Evolutionary conservation across 2,888 invertebrate species (phyloP).

Genomic region (Drosophila nr. perissopoda): DNA sequence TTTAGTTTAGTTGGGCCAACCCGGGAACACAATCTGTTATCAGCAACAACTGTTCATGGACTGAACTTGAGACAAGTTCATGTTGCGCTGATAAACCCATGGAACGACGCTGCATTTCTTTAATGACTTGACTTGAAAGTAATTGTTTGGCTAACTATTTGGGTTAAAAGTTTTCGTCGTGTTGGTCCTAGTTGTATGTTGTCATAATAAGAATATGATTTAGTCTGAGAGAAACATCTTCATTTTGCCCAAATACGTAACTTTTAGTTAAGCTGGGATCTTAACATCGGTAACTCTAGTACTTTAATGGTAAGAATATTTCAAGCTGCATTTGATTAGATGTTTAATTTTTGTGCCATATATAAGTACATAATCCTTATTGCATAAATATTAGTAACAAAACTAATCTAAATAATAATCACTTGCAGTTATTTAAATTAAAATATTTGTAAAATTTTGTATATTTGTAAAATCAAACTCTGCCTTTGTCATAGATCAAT

Average conservation of each 20-base stretch:
- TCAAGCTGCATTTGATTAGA: background rate
- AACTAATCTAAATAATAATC: background rate
- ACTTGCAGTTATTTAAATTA: background rate
- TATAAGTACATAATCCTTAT: background rate
- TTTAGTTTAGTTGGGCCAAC: constrained; percentile 12
- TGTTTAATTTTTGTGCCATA: background rate
- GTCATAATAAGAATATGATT: background rate
- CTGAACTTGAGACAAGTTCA: constrained; percentile 62
- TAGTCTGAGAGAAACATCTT: background rate
- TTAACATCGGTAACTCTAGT: background rate
- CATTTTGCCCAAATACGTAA: too few species aligned
- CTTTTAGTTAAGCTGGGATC: background rate
- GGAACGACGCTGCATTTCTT: constrained; percentile 6
- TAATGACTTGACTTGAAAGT: background rate
- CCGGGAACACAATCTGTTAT: constrained; percentile 44
- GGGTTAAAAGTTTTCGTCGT: constrained; percentile 13
- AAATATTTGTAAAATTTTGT: background rate
- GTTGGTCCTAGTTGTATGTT: background rate
- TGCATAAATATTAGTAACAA: background rate
- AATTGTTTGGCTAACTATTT: background rate
- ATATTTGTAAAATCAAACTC: background rate
- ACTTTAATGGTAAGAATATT: background rate
- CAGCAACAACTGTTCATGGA: constrained; percentile 21
- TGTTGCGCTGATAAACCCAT: constrained; percentile 30
- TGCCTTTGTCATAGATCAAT: constrained; percentile 3